Evolutionary conservation across 2,888 invertebrate species (phyloP), one percentile per base, ranked within the genome.

Genomic region (Noctuana brunneofusca): DNA sequence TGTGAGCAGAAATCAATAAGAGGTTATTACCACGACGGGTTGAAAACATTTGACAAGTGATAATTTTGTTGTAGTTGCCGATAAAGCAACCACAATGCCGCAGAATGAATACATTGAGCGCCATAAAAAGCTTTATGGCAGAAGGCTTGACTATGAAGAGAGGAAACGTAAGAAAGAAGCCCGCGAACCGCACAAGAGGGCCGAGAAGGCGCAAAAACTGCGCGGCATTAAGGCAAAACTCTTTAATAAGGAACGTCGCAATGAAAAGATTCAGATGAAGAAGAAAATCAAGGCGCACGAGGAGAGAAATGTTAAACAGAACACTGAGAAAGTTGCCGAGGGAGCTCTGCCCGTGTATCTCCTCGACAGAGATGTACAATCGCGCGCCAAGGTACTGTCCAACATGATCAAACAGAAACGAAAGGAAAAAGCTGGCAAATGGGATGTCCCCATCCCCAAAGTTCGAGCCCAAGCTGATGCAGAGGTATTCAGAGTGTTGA

Each of bases 101-200:
- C 99, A 99, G 93, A 99, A 99, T 94, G 99, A 99, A 91, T 98
- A 99, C 86, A 99, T 99, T 91, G 99, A 99, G 78, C 95, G 99
- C 68, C 98, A 98, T 87, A 96, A 97, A 81, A 99, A 99, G 87
- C 94, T 99, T 38, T 96, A 98, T 92, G 99, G 99, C 79, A 94
- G 98, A 75, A 95, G 99, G 67, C 94, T 99, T 67, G 99, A 99
- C 92, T 97, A 99, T 94, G 98, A 99, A 89, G 99, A 99, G 86
- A 93, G 97, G 66, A 97, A 97, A 87, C 93, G 99, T 35, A 99
- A 99, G 89, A 96, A 96, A 75, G 98, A 98, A 86, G 99, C 98
- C 3, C 96, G 99, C 72, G 95, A 96, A 81, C 98, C 97, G 1
- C 98, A 99, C 84, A 96, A 97, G 78, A 93, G 96, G 50, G 95